A percentile compares a stretch with the other conserved stretches of the same genome.
Conservation (phyloP, 2,113 vertebrate species). For the Girardinichthys multiradiatus region DNA sequence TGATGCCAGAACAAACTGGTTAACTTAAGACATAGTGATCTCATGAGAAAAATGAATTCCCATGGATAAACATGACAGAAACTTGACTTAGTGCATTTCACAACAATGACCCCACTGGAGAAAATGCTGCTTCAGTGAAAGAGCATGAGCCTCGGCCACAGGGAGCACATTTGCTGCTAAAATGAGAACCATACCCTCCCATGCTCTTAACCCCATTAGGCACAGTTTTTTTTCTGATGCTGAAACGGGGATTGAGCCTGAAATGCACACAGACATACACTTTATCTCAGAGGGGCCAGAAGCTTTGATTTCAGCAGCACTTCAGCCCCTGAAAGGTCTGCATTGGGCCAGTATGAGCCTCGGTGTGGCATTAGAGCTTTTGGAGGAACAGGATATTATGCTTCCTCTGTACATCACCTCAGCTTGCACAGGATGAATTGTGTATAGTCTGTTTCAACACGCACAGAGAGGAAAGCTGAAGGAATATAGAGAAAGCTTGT, state of each 20-base stretch:
- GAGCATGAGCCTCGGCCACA: slow-evolving; percentile 18
- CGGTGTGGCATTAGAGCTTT: slow-evolving; percentile 59
- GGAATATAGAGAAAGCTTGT: slow-evolving; percentile 11
- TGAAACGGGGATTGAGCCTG: slow-evolving; percentile 32
- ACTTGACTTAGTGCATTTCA: slow-evolving; percentile 36
- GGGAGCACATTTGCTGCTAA: slow-evolving; percentile 41
- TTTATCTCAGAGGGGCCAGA: slow-evolving; percentile 61
- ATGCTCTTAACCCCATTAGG: slow-evolving; percentile 44
- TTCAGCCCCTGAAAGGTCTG: slow-evolving; percentile 47
- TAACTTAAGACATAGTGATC: slow-evolving; percentile 3
- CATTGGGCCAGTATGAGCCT: slow-evolving; percentile 48
- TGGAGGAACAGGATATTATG: slow-evolving; percentile 78
- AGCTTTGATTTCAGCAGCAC: slow-evolving; percentile 62
- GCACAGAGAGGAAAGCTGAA: slow-evolving; percentile 2
- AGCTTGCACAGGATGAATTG: slow-evolving; percentile 63
- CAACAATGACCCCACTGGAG: slow-evolving; percentile 20
- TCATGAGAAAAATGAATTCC: slow-evolving; percentile 14
- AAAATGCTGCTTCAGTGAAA: slow-evolving; percentile 31
- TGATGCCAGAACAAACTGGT: not conserved
- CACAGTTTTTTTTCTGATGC: slow-evolving; percentile 48
- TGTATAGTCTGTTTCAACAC: slow-evolving; percentile 28
- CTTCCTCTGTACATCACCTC: slow-evolving; percentile 74
- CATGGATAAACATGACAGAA: slow-evolving; percentile 10
- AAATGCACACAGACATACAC: slow-evolving; percentile 55
- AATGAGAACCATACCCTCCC: slow-evolving; percentile 67